Evolutionary conservation across 2,888 invertebrate genomes (phyloP).

Genomic region (Limnephilus lunatus): DNA sequence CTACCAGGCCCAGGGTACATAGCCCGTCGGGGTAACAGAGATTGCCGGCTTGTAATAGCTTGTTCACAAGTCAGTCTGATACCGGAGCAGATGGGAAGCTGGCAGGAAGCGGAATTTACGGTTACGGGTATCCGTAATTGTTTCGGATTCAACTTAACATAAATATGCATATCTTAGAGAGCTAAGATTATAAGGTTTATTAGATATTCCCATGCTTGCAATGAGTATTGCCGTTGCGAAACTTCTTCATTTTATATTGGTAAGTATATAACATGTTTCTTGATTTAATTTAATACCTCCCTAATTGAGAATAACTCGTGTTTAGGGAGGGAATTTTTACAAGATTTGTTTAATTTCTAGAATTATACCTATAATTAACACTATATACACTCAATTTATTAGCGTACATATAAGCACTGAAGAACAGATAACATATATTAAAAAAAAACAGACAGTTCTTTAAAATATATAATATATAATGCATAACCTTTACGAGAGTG

Average conservation of each 20-base stretch:
- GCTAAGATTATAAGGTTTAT: neutral
- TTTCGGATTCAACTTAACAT: neutral
- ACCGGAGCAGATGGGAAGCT: conserved; percentile 31
- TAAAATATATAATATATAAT: too few species aligned
- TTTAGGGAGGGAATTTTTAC: too few species aligned
- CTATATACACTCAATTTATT: too few species aligned
- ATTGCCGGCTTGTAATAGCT: conserved; percentile 35
- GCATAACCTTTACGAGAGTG: too few species aligned
- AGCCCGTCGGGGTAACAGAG: neutral
- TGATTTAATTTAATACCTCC: too few species aligned
- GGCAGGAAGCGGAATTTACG: conserved; percentile 22
- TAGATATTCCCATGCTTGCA: neutral
- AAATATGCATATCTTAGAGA: neutral
- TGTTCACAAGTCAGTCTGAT: conserved; percentile 25
- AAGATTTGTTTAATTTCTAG: too few species aligned
- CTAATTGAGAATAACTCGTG: too few species aligned
- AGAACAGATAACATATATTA: too few species aligned
- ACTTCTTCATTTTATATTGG: neutral
- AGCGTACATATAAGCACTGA: too few species aligned
- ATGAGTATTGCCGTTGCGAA: neutral
- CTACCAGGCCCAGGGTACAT: neutral
- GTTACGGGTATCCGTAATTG: conserved; percentile 28
- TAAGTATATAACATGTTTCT: too few species aligned
- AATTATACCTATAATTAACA: too few species aligned
- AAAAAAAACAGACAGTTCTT: too few species aligned